Conservation (phyloP, 1,140 invertebrate species). For the Halictus rubicundus region DNA sequence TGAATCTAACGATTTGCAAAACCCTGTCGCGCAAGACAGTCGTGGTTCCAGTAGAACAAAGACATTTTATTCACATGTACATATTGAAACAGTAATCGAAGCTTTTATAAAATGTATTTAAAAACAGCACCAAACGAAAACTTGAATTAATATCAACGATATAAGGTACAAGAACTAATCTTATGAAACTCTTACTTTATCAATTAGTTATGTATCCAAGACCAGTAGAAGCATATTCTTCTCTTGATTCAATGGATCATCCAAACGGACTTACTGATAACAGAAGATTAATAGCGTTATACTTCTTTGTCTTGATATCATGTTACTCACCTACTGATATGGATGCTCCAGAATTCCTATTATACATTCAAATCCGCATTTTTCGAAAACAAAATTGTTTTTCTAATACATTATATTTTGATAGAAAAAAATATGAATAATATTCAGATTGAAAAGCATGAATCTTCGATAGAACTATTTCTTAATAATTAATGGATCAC, state of each 20-base stretch:
- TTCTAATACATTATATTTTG: too few relatives aligned
- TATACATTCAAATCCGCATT: too few relatives aligned
- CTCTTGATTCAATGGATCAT: slow-evolving; percentile 10
- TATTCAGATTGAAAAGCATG: too few relatives aligned
- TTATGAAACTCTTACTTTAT: slow-evolving; percentile 4
- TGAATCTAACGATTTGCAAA: slow-evolving; percentile 18
- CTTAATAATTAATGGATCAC: too few relatives aligned
- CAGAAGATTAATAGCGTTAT: slow-evolving; percentile 24
- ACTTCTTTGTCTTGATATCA: not conserved
- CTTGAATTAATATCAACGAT: not conserved
- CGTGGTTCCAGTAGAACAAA: not conserved
- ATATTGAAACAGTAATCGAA: not conserved
- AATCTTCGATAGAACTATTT: too few relatives aligned
- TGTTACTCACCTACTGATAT: slow-evolving; percentile 18
- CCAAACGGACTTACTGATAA: slow-evolving; percentile 18
- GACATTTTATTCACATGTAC: slow-evolving; percentile 22
- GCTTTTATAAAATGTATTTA: not conserved
- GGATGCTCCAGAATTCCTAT: not conserved
- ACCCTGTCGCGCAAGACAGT: not conserved
- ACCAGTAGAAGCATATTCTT: not conserved
- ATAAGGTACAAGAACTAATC: not conserved
- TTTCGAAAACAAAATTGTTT: too few relatives aligned
- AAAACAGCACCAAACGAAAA: not conserved
- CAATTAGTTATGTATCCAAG: not conserved
- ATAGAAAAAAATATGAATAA: too few relatives aligned